Percentiles rank a stretch among this genome's conserved stretches.
Evolutionary conservation across 2,113 vertebrate genomes (phyloP).

Genomic region (Petromus typicus): DNA sequence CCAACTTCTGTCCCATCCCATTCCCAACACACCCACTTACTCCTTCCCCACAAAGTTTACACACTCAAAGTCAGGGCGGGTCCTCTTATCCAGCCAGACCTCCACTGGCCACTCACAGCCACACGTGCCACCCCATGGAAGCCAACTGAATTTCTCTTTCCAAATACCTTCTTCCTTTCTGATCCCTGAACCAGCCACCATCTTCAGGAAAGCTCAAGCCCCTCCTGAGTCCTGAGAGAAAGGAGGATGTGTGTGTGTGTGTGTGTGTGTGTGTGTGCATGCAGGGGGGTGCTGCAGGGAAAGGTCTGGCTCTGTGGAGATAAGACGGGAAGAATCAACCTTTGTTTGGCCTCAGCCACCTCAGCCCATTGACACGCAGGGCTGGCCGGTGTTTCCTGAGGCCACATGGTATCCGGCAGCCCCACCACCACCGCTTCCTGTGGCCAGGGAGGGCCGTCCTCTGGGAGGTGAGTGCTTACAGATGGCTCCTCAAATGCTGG

Average conservation of each 20-base stretch:
- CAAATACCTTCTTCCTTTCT: neutral
- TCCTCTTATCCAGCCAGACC: neutral
- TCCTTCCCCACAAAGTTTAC: neutral
- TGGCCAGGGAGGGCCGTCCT: neutral
- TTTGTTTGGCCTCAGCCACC: slow-evolving; percentile 55
- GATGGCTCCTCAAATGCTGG: neutral
- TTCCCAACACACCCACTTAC: too few relatives aligned
- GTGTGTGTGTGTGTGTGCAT: too few relatives aligned
- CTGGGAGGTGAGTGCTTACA: neutral
- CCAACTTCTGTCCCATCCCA: too few relatives aligned
- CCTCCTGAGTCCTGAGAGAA: neutral
- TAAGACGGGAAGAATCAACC: slow-evolving; percentile 79
- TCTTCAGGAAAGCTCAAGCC: neutral
- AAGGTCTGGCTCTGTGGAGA: slow-evolving; percentile 70
- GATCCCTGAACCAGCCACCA: neutral
- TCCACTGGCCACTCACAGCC: neutral
- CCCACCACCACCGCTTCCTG: slow-evolving; percentile 70
- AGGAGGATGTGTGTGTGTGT: neutral
- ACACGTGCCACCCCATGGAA: neutral
- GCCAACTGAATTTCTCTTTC: neutral
- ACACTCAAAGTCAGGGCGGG: neutral
- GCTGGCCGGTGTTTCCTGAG: slow-evolving; percentile 80
- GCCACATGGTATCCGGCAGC: slow-evolving; percentile 43
- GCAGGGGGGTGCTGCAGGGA: neutral
- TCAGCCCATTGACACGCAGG: slow-evolving; percentile 70